Percentiles rank a stretch among this genome's conserved stretches.
Conservation (phyloP, 2,113 vertebrate species). For the Rhagologus leucostigma region DNA sequence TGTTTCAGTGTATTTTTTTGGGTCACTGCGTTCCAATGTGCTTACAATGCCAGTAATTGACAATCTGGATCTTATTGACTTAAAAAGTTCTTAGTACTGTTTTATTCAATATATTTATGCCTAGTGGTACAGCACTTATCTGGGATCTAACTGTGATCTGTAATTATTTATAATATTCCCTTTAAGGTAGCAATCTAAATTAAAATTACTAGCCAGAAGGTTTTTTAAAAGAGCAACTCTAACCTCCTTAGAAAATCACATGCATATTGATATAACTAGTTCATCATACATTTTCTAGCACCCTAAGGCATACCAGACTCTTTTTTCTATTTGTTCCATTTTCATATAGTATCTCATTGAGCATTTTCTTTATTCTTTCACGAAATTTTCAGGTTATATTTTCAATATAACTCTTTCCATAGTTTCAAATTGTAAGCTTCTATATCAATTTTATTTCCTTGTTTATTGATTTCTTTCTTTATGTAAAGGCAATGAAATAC, state of each 20-base stretch:
- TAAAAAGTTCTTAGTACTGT: background rate
- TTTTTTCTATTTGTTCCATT: background rate
- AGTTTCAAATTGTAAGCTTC: background rate
- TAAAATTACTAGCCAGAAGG: conserved; percentile 53
- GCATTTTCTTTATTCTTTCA: background rate
- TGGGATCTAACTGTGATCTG: conserved; percentile 42
- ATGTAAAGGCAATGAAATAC: background rate
- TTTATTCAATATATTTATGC: conserved; percentile 28
- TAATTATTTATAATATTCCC: conserved; percentile 63
- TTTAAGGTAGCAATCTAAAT: conserved; percentile 57
- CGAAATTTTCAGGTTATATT: background rate
- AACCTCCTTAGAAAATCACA: conserved; percentile 30
- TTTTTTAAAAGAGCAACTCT: conserved; percentile 3
- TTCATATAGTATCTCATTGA: background rate
- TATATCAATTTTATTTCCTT: background rate
- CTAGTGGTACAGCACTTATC: conserved; percentile 21
- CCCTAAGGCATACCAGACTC: background rate
- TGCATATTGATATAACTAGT: conserved; percentile 29
- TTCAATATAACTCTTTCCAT: background rate
- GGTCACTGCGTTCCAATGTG: background rate
- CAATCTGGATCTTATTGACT: background rate
- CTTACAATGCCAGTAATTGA: background rate
- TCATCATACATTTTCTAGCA: conserved; percentile 10
- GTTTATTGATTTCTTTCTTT: conserved; percentile 4
- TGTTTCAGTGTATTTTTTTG: background rate